Conservation (phyloP, 2,113 vertebrate genomes). For the Falco punctatus region DNA sequence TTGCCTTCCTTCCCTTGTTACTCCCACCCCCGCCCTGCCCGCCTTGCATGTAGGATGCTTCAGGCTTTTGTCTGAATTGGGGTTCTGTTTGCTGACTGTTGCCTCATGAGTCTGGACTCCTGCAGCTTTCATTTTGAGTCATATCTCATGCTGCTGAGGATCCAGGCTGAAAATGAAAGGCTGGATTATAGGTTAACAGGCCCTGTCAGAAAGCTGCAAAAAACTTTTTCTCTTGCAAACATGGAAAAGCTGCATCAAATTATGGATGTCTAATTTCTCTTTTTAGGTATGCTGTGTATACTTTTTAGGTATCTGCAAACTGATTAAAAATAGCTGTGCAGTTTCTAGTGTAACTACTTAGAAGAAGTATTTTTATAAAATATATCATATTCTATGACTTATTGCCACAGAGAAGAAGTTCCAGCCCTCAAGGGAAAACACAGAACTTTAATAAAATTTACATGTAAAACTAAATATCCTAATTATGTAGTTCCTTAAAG, state of each 20-base stretch:
- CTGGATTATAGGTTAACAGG: not conserved
- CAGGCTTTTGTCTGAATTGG: not conserved
- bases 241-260: not conserved
- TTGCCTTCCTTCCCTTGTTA: not conserved
- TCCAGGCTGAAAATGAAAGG: not conserved
- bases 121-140: not conserved
- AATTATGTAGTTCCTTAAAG: not conserved
- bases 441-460: not conserved
- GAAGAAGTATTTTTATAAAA: not conserved
- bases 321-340: not conserved
- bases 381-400: not conserved
- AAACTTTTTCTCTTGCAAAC: not conserved
- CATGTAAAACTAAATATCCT: not conserved
- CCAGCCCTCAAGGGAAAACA: not conserved
- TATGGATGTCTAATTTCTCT: not conserved
- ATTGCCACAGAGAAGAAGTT: not conserved
- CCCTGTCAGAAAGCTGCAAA: not conserved
- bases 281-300: not conserved
- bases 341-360: not conserved
- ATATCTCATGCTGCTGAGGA: not conserved
- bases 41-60: not conserved
- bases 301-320: not conserved
- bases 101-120: not conserved
- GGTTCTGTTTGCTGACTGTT: not conserved
- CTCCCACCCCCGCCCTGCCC: too few species aligned